A percentile compares a stretch with the other conserved stretches of the same genome.
These are phyloP conservation scores for Drosophila kepulauana DNA, from an alignment of 1,140 invertebrate genomes.

Conservation along the genomic window DNA sequence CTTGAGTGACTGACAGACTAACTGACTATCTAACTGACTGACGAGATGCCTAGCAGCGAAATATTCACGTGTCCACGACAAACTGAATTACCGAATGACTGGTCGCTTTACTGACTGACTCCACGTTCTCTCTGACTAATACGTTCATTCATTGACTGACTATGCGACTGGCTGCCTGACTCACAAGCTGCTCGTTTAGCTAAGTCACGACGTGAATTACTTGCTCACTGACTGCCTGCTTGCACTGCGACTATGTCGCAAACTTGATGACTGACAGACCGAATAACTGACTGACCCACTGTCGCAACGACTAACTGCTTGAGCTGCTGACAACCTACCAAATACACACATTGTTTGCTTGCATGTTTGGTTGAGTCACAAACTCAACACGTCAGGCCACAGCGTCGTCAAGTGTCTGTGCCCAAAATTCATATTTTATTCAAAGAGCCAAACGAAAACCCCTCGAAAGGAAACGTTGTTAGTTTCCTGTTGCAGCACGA, in stretches of 20 bases:
- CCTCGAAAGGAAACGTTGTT: conserved; percentile 12
- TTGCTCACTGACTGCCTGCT: too few relatives aligned
- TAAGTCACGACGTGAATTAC: not conserved
- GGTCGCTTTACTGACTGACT: not conserved
- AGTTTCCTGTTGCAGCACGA: conserved; percentile 55
- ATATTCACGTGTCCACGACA: too few relatives aligned
- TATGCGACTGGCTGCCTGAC: not conserved
- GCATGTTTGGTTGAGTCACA: not conserved
- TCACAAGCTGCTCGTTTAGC: not conserved
- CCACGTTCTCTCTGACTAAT: not conserved
- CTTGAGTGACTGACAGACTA: not conserved
- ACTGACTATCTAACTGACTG: not conserved
- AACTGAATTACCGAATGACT: conserved; percentile 15
- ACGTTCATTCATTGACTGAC: not conserved
- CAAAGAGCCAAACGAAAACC: conserved; percentile 31
- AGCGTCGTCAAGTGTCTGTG: conserved; percentile 14
- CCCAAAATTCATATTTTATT: conserved; percentile 45
- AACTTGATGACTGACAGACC: too few relatives aligned
- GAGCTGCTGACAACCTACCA: not conserved
- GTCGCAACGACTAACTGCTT: too few relatives aligned
- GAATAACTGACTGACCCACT: not conserved
- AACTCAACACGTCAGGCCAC: not conserved
- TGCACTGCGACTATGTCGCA: too few relatives aligned
- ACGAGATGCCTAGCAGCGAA: too few relatives aligned
- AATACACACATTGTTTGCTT: not conserved